Base-by-base conservation (phyloP, 2,888 invertebrate genomes). In the Parnassius orleans region DNA sequence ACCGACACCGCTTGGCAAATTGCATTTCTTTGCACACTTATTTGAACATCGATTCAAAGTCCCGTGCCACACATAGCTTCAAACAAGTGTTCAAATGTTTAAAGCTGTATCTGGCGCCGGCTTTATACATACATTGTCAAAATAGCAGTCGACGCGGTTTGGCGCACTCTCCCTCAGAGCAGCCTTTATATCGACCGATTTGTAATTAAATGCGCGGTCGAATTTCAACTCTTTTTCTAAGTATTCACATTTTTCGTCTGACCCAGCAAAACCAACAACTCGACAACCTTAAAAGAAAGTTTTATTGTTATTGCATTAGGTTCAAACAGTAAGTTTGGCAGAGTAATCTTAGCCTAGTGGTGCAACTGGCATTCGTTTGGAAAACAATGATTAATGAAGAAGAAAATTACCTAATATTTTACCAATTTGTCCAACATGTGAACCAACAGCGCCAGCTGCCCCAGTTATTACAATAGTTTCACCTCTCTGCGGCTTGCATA, bases 391-490 rank as follows among this genome's bases (percentile, higher is more conserved):
- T 33, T 3, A 7, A 24, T 24, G 24, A 24, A 24, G 33, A 33
- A 33, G 33, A 11, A 48, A 46, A 15, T 42, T 74, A 90, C 91
- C 95, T 80, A 94, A 91, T 56, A 94, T 92, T 86, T 96, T 96
- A 1, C 94, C 96, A 66, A 96, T 95, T 88, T 96, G 96, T 2
- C 96, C 96, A 41, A 95, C 96, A 56, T 94, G 92, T 64, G 93
- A 94, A 9, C 96, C 96, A 12, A 96, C 96, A 47, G 96, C 96
- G 15, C 96, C 96, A 24, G 95, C 96, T 12, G 96, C 96, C 7
- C 94, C 94, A 42, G 93, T 94, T 1, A 96, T 93, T 1, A 95
- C 94, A 12, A 96, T 92, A 0, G 94, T 94, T 81, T 96, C 96
- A 10, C 95, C 95, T 5, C 92, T 70, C 82, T 95, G 94, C 2